Percentiles rank a stretch among this genome's conserved stretches.
phyloP scores from a whole-genome alignment of 2,888 invertebrate genomes.

The Orthosia incerta region DNA sequence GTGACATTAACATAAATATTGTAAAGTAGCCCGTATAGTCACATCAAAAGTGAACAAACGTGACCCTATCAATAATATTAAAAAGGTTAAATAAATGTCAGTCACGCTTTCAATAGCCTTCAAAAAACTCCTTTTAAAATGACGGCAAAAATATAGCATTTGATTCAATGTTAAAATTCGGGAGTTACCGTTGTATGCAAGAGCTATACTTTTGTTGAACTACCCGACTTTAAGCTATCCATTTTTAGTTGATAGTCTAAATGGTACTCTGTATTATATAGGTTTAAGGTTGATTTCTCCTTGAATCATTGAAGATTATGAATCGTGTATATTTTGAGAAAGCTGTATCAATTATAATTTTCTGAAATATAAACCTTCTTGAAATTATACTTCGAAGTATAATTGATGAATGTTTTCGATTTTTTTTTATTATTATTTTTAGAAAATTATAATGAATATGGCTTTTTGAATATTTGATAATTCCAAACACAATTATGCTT shows the following conservation, averaged over 20 bases:
- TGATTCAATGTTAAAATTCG: conserved; percentile 42
- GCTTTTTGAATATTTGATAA: conserved; percentile 38
- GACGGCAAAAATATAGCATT: conserved; percentile 29
- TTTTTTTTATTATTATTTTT: conserved; percentile 2
- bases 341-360: conserved; percentile 39
- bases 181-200: conserved; percentile 31
- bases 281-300: conserved; percentile 77
- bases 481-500: conserved; percentile 46
- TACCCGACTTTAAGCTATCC: conserved; percentile 45
- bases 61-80: not conserved
- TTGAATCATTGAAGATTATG: conserved; percentile 47
- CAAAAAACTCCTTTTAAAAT: not conserved
- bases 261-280: conserved; percentile 82
- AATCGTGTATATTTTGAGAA: conserved; percentile 51
- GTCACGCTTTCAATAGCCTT: not conserved
- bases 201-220: conserved; percentile 39
- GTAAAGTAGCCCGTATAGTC: too few relatives aligned
- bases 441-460: conserved; percentile 43
- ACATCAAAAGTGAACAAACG: not conserved
- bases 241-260: conserved; percentile 68
- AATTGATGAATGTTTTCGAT: not conserved
- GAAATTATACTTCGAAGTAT: conserved; percentile 43
- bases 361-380: conserved; percentile 3
- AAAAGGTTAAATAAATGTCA: not conserved
- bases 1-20: too few relatives aligned